Percentiles rank a stretch among this genome's conserved stretches.
Conservation (phyloP, 2,113 vertebrate genomes). For the Indri indri region DNA sequence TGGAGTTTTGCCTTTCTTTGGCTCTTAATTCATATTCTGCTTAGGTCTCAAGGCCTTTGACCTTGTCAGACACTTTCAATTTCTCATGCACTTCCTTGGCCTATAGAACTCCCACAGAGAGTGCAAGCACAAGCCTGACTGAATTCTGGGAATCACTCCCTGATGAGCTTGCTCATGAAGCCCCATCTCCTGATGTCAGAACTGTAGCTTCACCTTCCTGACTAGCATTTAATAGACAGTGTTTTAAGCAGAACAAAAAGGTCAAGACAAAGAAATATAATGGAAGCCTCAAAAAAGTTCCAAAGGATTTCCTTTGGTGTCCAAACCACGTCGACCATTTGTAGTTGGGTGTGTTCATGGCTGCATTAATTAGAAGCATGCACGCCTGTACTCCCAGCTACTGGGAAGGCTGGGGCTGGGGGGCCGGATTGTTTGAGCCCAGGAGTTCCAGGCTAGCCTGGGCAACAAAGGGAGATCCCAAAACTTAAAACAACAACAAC, state of each 20-base stretch:
- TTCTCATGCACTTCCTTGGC: not conserved
- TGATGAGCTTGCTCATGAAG: not conserved
- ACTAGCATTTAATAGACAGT: not conserved
- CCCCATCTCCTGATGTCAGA: not conserved
- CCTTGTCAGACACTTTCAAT: not conserved
- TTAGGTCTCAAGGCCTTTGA: not conserved
- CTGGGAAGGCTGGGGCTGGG: not conserved
- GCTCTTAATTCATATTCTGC: not conserved
- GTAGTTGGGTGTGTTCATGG: not conserved
- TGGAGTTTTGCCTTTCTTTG: too few relatives aligned
- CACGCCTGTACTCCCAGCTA: not conserved
- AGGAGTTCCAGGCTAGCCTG: not conserved
- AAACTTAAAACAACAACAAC: not conserved
- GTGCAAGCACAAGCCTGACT: not conserved
- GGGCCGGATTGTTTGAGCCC: not conserved
- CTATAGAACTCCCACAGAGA: not conserved
- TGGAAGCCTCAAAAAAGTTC: not conserved
- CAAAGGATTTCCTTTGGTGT: not conserved
- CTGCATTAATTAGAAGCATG: not conserved
- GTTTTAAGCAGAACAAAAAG: not conserved
- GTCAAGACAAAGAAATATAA: not conserved
- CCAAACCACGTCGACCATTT: not conserved
- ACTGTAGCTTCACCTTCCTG: not conserved
- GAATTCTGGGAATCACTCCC: not conserved
- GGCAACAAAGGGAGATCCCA: not conserved